Evolutionary conservation across 2,113 vertebrate species (phyloP).

Genomic region (Casuarius casuarius): DNA sequence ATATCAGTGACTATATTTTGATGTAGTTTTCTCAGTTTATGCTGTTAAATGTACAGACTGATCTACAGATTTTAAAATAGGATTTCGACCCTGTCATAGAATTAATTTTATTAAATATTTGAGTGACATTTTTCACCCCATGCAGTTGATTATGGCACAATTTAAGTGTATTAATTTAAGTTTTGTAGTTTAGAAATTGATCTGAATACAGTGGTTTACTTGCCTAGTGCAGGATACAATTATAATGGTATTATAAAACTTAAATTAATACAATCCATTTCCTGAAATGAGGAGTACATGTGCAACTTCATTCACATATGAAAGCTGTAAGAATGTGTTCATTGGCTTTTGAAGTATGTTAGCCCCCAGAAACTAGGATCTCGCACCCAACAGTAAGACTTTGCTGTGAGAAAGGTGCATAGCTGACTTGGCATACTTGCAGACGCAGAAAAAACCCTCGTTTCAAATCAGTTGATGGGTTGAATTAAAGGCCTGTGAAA

Average conservation of each 20-base stretch:
- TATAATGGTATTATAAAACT: background rate
- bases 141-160: background rate
- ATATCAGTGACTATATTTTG: background rate
- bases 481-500: background rate
- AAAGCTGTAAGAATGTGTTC: background rate
- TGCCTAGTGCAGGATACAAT: background rate
- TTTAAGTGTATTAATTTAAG: background rate
- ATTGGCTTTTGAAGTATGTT: background rate
- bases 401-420: background rate
- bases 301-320: background rate
- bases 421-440: background rate
- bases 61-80: background rate
- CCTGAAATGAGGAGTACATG: background rate
- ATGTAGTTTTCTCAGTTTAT: background rate
- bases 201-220: background rate
- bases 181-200: background rate
- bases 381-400: background rate
- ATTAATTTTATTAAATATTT: background rate
- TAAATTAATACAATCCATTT: background rate
- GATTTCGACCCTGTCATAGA: background rate
- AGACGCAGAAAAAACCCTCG: background rate
- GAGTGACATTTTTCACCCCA: background rate
- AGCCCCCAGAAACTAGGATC: background rate
- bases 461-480: background rate
- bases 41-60: background rate